phyloP scores from a whole-genome alignment of 1,140 invertebrate species.

The Drosophila elegans region DNA sequence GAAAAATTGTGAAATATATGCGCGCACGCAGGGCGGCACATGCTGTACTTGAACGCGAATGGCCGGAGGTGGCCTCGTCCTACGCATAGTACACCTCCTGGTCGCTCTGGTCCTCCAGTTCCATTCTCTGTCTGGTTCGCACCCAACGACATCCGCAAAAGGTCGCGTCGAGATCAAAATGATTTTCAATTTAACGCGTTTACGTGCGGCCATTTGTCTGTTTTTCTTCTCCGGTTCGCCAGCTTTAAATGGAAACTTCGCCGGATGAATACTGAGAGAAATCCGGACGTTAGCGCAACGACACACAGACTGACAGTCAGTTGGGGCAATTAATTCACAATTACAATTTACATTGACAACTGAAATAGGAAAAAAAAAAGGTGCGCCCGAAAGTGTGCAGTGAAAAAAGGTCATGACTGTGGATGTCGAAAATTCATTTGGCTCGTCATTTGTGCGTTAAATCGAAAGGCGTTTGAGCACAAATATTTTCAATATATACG shows the following conservation, averaged over 20 bases:
- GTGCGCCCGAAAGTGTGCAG: conserved; percentile 56
- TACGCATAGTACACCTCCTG: neutral
- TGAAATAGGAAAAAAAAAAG: conserved; percentile 17
- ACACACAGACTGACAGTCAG: neutral
- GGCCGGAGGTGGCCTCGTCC: neutral
- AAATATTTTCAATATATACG: conserved; percentile 78
- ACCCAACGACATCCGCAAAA: conserved; percentile 39
- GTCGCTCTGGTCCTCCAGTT: conserved; percentile 7
- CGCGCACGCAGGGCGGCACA: conserved; percentile 42
- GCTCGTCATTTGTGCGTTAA: conserved; percentile 50
- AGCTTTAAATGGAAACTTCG: conserved; percentile 50
- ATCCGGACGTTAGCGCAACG: conserved; percentile 5
- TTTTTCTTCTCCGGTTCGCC: conserved; percentile 14
- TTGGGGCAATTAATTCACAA: conserved; percentile 72
- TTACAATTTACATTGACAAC: conserved; percentile 46
- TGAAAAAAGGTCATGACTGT: conserved; percentile 3
- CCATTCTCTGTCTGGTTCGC: conserved; percentile 9
- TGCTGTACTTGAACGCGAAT: conserved; percentile 61
- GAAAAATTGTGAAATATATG: conserved; percentile 74
- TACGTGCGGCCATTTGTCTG: conserved; percentile 79
- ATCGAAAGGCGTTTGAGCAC: conserved; percentile 73
- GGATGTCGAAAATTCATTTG: conserved; percentile 48
- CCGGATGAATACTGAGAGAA: conserved; percentile 23
- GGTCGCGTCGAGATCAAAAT: conserved; percentile 78
- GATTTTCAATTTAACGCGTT: conserved; percentile 83